Evolutionary conservation across 2,113 vertebrate species (phyloP).

Genomic region (Albula glossodonta): DNA sequence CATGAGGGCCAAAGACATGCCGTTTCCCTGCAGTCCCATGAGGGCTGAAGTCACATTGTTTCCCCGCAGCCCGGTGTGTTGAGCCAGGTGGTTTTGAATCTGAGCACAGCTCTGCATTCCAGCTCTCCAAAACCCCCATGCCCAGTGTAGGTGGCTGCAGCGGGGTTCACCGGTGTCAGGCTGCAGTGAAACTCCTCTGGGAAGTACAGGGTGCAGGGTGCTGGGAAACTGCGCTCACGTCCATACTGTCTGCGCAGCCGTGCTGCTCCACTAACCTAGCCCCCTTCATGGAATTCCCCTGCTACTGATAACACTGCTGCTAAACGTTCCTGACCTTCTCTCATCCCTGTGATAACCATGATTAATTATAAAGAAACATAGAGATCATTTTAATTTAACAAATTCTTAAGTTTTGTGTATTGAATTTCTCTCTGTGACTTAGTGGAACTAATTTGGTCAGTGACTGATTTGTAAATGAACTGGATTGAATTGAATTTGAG

Average conservation of each 20-base stretch:
- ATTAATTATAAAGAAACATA: not conserved
- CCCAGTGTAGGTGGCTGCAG: not conserved
- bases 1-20: not conserved
- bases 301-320: too few relatives aligned
- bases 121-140: not conserved
- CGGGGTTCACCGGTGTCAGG: not conserved
- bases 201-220: not conserved
- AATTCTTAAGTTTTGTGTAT: not conserved
- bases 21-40: not conserved
- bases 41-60: not conserved
- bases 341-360: not conserved
- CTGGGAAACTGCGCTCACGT: not conserved
- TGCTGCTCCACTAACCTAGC: not conserved
- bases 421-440: not conserved
- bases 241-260: too few relatives aligned
- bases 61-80: not conserved
- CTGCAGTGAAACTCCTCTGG: not conserved
- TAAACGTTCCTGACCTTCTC: too few relatives aligned
- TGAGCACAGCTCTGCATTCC: not conserved
- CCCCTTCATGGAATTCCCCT: constrained; percentile 1
- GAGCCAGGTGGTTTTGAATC: not conserved
- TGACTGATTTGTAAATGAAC: not conserved
- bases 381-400: not conserved
- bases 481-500: not conserved
- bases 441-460: not conserved